Evolutionary conservation across 2,113 vertebrate species (phyloP), one percentile per base, ranked within the genome.

Genomic region (Sterna hirundo): DNA sequence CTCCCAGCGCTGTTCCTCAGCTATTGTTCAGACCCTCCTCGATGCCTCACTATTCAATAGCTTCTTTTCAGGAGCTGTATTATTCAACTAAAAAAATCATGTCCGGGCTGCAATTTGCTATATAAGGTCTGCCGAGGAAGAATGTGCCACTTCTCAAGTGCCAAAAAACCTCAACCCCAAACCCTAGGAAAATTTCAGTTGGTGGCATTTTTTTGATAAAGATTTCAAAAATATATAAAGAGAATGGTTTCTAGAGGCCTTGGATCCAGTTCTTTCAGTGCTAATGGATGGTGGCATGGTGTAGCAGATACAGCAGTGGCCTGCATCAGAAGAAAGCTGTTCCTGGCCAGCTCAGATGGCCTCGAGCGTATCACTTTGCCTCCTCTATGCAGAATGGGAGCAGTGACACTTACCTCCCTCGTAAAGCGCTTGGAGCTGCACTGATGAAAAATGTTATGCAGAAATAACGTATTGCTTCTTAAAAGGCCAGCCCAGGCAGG

Each of bases 111-210:
- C 36, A 79, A 3, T 82, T 92, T 78, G 61, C 82, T 62, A 64
- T 71, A 15, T 72, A 78, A 93, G 78, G 75, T 75, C 46, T 93
- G 34, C 81, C 2, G 4, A 72, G 47, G 49, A 91, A 40, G 66
- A 95, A 85, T 61, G 42, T 85, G 92, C 79, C 83, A 52, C 47
- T 96, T 65, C 46, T 64, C 29, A 26, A 86, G 47, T 82, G 83
- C 83, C 81, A 92, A 76, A 83, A 82, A 65, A n/a, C 4, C 1
- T 49, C 19, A 49, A 6, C 23, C 40, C 77, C 60, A 80, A 77
- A 58, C 15, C 22, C 13, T 22, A 10, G 64, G 62, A 84, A 70
- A 74, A 84, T 26, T 65, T 57, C 15, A 34, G 4, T 17, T 66
- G 78, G 20, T 85, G 65, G 36, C 69, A 18, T 11, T 79, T 54